A percentile compares a stretch with the other conserved stretches of the same genome.
Conservation (phyloP, 1,140 invertebrate species). For the Lepidurus apus region DNA sequence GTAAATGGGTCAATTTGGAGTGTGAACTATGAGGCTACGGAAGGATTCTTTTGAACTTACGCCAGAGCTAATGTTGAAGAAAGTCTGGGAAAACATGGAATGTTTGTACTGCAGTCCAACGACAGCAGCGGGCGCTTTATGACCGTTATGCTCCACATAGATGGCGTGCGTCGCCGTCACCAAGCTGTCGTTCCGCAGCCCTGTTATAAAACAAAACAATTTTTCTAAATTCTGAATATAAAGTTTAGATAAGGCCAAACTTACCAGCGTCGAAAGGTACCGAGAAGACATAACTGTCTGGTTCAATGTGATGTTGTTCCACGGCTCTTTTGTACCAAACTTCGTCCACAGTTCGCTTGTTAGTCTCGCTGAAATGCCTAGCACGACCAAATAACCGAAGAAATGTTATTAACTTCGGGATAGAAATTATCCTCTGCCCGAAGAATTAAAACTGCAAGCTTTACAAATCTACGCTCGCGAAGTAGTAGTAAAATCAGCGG, state of each 20-base stretch:
- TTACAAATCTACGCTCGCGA: neutral
- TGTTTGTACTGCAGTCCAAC: slow-evolving; percentile 82
- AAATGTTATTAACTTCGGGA: neutral
- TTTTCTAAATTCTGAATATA: slow-evolving; percentile 30
- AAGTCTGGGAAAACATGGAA: slow-evolving; percentile 69
- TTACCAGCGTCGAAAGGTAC: slow-evolving; percentile 76
- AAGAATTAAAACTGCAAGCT: neutral
- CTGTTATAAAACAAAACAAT: slow-evolving; percentile 46
- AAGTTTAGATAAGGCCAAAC: slow-evolving; percentile 37
- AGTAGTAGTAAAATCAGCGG: neutral
- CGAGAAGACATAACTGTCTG: slow-evolving; percentile 85
- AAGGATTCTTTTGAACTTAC: slow-evolving; percentile 49
- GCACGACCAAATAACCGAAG: slow-evolving; percentile 34
- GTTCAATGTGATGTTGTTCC: slow-evolving; percentile 76
- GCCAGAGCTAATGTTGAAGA: slow-evolving; percentile 76
- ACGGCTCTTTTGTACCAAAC: slow-evolving; percentile 89
- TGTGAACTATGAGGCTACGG: neutral
- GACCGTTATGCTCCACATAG: slow-evolving; percentile 74
- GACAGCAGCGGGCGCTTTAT: slow-evolving; percentile 80
- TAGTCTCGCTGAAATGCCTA: slow-evolving; percentile 74
- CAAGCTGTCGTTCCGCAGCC: slow-evolving; percentile 58
- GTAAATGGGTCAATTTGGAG: neutral
- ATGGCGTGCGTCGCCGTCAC: slow-evolving; percentile 86
- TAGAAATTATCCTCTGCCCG: neutral
- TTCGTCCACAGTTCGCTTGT: slow-evolving; percentile 77